Evolutionary conservation across 92 coral and sea anemone genomes (phyloP).

Genomic region (Siderastrea siderea): DNA sequence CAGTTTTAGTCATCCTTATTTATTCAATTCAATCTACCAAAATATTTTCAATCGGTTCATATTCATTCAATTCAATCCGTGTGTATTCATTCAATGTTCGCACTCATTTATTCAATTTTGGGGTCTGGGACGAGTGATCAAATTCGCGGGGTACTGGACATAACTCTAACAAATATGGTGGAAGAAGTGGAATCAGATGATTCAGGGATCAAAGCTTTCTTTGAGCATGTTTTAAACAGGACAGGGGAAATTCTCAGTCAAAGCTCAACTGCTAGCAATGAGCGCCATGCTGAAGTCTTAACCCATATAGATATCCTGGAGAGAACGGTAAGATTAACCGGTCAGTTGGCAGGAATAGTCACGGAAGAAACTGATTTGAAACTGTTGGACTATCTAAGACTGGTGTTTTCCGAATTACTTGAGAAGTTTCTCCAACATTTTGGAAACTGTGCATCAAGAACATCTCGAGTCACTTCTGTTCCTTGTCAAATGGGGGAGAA

Average conservation of each 20-base stretch:
- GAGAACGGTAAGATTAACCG: constrained; percentile 51
- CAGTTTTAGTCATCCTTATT: no score
- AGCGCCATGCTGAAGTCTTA: constrained; percentile 12
- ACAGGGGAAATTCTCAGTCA: constrained; percentile 49
- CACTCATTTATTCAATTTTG: no score
- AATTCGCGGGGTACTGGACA: no score
- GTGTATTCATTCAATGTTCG: no score
- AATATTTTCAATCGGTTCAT: no score
- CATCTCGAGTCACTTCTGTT: neutral
- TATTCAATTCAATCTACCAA: no score
- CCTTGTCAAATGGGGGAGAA: constrained; percentile 2
- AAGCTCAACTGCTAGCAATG: constrained; percentile 9
- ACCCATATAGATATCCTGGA: constrained; percentile 63
- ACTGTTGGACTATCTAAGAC: constrained; percentile 38
- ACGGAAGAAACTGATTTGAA: constrained; percentile 46
- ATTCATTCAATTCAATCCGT: no score
- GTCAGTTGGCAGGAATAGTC: constrained; percentile 42
- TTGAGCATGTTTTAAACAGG: constrained; percentile 40
- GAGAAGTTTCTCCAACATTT: constrained; percentile 33
- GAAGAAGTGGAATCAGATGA: neutral
- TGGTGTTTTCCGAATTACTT: constrained; percentile 29
- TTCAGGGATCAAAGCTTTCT: constrained; percentile 23
- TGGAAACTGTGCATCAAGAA: neutral
- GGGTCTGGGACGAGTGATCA: no score
- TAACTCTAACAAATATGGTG: no score